These are phyloP conservation scores for Orius laevigatus DNA, from an alignment of 1,140 invertebrate species.

Conservation along the genomic window DNA sequence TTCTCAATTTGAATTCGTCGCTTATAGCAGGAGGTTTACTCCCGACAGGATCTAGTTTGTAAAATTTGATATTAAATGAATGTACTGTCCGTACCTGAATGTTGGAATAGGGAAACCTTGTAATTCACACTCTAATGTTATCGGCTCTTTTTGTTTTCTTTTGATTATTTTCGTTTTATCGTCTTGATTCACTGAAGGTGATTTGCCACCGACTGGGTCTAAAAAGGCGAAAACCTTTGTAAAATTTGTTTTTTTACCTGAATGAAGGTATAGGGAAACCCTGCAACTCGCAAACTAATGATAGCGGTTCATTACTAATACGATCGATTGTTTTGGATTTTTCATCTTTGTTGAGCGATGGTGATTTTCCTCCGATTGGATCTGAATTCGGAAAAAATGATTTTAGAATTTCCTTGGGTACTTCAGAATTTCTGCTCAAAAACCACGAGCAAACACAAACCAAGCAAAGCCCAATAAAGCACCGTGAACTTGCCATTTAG, in stretches of 20 bases:
- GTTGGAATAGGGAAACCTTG: conserved; percentile 19
- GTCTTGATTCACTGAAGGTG: conserved; percentile 46
- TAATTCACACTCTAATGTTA: conserved; percentile 16
- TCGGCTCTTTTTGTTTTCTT: conserved; percentile 17
- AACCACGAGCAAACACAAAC: too few relatives aligned
- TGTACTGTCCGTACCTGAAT: conserved; percentile 14
- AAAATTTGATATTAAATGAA: conserved; percentile 1
- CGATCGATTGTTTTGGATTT: conserved; percentile 35
- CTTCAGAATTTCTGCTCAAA: too few relatives aligned
- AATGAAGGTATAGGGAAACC: conserved; percentile 45
- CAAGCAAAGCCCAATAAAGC: too few relatives aligned
- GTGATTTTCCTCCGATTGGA: conserved; percentile 46
- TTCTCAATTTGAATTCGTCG: conserved; percentile 32
- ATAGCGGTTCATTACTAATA: conserved; percentile 23
- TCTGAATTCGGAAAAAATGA: conserved; percentile 28
- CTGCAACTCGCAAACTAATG: conserved; percentile 23
- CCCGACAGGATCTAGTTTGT: conserved; percentile 35
- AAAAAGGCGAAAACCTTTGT: conserved; percentile 4
- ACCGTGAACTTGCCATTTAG: too few relatives aligned
- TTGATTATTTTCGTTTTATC: conserved; percentile 22
- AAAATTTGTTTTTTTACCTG: conserved; percentile 34
- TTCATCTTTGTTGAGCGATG: conserved; percentile 36
- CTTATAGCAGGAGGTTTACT: conserved; percentile 28
- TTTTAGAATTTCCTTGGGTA: background rate
- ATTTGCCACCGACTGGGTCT: conserved; percentile 57